Evolutionary conservation across 1,140 invertebrate species (phyloP).

Genomic region (Melanaphis sacchari): DNA sequence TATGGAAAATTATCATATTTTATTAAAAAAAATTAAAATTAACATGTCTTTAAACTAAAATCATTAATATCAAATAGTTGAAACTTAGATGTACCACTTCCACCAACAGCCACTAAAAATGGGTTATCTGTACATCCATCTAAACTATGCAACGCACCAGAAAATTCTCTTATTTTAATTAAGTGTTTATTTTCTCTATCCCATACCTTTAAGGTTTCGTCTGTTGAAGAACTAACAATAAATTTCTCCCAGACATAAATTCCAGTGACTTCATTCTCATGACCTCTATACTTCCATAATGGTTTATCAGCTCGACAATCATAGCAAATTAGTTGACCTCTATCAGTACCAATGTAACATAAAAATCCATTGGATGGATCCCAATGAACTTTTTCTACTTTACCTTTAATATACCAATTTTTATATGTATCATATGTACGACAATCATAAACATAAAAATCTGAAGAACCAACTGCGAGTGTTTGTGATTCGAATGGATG

Average conservation of each 20-base stretch:
- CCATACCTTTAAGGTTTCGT: constrained; percentile 82
- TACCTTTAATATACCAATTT: constrained; percentile 76
- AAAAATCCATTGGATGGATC: constrained; percentile 76
- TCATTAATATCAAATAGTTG: constrained; percentile 54
- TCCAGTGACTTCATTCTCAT: constrained; percentile 83
- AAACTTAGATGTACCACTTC: constrained; percentile 78
- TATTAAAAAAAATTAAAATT: not conserved
- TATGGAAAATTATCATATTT: not conserved
- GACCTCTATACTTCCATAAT: constrained; percentile 80
- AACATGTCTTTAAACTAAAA: constrained; percentile 55
- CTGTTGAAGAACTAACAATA: constrained; percentile 75
- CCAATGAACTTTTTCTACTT: constrained; percentile 91
- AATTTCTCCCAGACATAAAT: constrained; percentile 61
- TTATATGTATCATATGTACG: constrained; percentile 70
- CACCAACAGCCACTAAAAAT: constrained; percentile 80
- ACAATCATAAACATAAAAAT: constrained; percentile 81
- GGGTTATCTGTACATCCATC: constrained; percentile 80
- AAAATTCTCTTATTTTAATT: constrained; percentile 60
- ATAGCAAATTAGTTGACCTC: constrained; percentile 79
- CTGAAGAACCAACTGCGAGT: constrained; percentile 78
- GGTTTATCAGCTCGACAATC: constrained; percentile 77
- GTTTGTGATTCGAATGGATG: constrained; percentile 83
- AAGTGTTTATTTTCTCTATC: constrained; percentile 71
- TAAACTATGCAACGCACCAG: constrained; percentile 78
- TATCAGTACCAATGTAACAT: constrained; percentile 80